A percentile compares a stretch with the other conserved stretches of the same genome.
Conservation (phyloP, 2,797 vertebrate genomes). For the Hydrolagus colliei region DNA sequence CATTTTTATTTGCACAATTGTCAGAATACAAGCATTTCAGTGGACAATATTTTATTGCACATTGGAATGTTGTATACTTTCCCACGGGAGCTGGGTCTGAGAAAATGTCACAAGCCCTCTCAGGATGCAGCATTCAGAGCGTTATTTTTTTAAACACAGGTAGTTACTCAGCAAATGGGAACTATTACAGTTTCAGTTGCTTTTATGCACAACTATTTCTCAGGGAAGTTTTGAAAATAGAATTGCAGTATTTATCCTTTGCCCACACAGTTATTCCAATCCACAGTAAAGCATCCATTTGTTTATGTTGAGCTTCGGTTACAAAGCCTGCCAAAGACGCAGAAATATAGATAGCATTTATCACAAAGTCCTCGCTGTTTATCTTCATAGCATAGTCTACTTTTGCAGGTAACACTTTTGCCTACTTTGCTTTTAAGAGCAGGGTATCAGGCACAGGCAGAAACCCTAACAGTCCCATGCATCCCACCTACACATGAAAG, state of each 20-base stretch:
- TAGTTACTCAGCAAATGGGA: not conserved
- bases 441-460: no score
- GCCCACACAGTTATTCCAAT: not conserved
- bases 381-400: slow-evolving; percentile 8
- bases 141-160: not conserved
- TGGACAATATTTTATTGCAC: slow-evolving; percentile 2
- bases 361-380: not conserved
- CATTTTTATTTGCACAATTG: not conserved
- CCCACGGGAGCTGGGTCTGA: not conserved
- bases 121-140: not conserved
- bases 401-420: slow-evolving; percentile 1
- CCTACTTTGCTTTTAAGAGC: not conserved
- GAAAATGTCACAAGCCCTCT: not conserved
- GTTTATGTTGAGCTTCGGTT: not conserved
- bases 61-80: not conserved
- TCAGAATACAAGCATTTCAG: not conserved
- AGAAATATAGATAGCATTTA: not conserved
- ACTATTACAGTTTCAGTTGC: not conserved
- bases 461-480: no score
- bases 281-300: not conserved
- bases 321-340: not conserved
- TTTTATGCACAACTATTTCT: not conserved
- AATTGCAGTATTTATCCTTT: not conserved
- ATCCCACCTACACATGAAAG: no score
- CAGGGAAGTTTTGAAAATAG: slow-evolving; percentile 19